Conservation (phyloP, 2,797 vertebrate species). For the Periparus ater region DNA sequence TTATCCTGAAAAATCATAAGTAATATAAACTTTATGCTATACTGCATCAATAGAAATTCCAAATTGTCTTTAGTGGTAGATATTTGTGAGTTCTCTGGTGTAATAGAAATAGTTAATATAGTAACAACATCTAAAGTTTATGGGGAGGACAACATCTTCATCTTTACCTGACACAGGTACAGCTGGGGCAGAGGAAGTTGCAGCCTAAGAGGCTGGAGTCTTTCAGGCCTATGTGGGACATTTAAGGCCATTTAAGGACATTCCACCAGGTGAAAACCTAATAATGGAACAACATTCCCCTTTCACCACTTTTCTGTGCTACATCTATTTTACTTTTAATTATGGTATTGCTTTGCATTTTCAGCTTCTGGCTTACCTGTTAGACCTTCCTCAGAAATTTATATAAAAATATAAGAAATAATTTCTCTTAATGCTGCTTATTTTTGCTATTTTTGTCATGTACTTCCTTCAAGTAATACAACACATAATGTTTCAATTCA, state of each 20-base stretch:
- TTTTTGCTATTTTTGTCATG: not conserved
- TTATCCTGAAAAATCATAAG: not conserved
- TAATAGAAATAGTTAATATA: not conserved
- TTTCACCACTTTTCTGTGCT: not conserved
- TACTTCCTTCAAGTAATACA: not conserved
- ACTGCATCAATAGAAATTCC: not conserved
- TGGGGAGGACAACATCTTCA: not conserved
- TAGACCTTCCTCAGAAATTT: not conserved
- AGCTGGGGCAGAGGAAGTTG: not conserved
- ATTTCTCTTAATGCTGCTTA: not conserved
- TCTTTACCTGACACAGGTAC: not conserved
- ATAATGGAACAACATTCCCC: accelerated
- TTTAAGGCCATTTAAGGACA: not conserved
- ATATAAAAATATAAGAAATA: not conserved
- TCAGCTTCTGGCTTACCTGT: not conserved
- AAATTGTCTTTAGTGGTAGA: not conserved
- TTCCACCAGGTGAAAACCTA: not conserved
- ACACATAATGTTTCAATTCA: not conserved
- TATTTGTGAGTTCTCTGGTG: not conserved
- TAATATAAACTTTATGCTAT: not conserved
- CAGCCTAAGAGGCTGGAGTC: not conserved
- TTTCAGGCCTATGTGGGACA: not conserved
- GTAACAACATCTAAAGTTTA: not conserved
- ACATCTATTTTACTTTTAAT: not conserved
- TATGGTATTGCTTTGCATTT: not conserved